These are phyloP conservation scores for Glareola pratincola DNA, from an alignment of 2,113 vertebrate species.

Conservation along the genomic window DNA sequence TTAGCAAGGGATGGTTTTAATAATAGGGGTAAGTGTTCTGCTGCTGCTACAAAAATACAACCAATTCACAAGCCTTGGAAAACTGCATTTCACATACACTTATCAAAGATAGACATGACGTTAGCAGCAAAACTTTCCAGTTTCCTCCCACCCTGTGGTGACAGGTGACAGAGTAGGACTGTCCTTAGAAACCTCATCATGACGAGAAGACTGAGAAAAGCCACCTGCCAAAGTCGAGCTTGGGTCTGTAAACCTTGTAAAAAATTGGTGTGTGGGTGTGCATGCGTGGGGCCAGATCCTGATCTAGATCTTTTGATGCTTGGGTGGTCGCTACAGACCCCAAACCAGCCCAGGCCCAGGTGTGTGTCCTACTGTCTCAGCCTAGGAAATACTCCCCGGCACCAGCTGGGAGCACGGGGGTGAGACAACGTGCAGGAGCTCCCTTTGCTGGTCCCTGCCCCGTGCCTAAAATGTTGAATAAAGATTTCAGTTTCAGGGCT, in stretches of 20 bases:
- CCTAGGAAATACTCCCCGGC: not conserved
- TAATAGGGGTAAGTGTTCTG: not conserved
- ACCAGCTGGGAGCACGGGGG: not conserved
- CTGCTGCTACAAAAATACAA: not conserved
- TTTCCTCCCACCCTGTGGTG: not conserved
- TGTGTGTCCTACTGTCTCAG: not conserved
- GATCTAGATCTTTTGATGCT: not conserved
- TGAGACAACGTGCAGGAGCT: not conserved
- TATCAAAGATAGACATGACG: not conserved
- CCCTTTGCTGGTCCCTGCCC: not conserved
- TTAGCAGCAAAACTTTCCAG: not conserved
- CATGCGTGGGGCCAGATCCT: not conserved
- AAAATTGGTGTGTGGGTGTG: not conserved
- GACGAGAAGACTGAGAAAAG: not conserved
- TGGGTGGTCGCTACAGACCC: not conserved
- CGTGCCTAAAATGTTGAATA: not conserved
- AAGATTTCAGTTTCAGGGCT: not conserved
- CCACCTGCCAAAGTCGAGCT: fast-evolving
- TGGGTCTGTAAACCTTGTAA: not conserved
- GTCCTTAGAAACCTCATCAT: not conserved
- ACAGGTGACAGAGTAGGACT: not conserved
- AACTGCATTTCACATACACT: not conserved
- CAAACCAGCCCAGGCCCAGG: not conserved
- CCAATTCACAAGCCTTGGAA: not conserved
- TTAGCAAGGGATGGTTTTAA: not conserved